phyloP scores from a whole-genome alignment of 2,797 vertebrate species.

The Lepidocolaptes lacrymiger region DNA sequence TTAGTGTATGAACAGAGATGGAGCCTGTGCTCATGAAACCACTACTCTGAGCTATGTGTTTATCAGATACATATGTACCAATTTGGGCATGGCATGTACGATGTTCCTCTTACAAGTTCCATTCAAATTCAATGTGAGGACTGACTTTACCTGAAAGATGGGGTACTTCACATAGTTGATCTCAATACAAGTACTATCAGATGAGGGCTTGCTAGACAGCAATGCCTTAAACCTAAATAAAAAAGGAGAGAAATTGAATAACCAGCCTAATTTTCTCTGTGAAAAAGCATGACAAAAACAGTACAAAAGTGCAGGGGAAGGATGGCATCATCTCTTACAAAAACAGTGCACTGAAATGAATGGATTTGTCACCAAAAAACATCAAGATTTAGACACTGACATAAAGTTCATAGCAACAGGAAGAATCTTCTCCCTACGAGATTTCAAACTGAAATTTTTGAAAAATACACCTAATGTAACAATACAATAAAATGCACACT shows the following conservation, averaged over 20 bases:
- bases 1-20: not conserved
- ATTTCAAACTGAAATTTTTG: not conserved
- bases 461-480: not conserved
- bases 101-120: not conserved
- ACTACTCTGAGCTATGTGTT: not conserved
- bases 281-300: not conserved
- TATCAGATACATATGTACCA: not conserved
- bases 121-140: not conserved
- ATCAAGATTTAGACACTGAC: not conserved
- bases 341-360: not conserved
- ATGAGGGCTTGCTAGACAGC: conserved; percentile 92
- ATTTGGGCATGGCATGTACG: not conserved
- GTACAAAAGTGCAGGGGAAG: not conserved
- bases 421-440: not conserved
- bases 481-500: not conserved
- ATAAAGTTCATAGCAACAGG: not conserved
- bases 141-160: conserved; percentile 91
- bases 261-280: not conserved
- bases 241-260: conserved; percentile 37
- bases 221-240: conserved; percentile 92
- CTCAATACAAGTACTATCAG: conserved; percentile 96
- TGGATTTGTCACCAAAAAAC: not conserved
- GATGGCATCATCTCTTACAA: not conserved
- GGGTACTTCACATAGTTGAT: conserved; percentile 98
- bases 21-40: not conserved